A percentile compares a stretch with the other conserved stretches of the same genome.
These are phyloP conservation scores for Apogon hyalosoma DNA, from an alignment of 2,797 vertebrate species.

Conservation along the genomic window DNA sequence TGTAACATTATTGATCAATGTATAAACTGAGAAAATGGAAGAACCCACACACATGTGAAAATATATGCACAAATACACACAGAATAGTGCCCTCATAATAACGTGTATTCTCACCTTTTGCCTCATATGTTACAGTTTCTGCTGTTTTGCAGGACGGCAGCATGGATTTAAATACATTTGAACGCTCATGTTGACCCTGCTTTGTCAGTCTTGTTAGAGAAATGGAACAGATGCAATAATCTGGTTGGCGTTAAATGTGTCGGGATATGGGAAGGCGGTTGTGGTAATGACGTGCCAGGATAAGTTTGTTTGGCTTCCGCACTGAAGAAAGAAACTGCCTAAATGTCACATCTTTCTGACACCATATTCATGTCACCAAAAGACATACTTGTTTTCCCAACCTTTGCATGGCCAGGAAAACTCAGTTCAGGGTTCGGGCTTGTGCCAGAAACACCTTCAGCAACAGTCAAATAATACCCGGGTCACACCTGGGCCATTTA, in stretches of 20 bases:
- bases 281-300: constrained; percentile 25
- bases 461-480: constrained; percentile 35
- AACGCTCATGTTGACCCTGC: constrained; percentile 29
- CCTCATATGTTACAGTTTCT: neutral
- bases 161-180: neutral
- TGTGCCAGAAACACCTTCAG: constrained; percentile 56
- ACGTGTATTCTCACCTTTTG: neutral
- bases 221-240: constrained; percentile 35
- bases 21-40: constrained; percentile 1
- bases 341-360: constrained; percentile 57
- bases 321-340: constrained; percentile 18
- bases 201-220: constrained; percentile 10
- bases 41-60: neutral
- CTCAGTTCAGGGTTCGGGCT: constrained; percentile 7
- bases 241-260: constrained; percentile 15
- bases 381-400: constrained; percentile 41
- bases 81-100: neutral
- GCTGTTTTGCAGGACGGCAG: neutral
- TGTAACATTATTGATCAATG: constrained; percentile 49
- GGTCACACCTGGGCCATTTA: constrained; percentile 37
- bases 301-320: constrained; percentile 17
- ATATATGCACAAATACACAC: neutral
- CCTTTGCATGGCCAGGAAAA: constrained; percentile 41
- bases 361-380: constrained; percentile 38
- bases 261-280: constrained; percentile 9